These are phyloP conservation scores for Columba guinea DNA, from an alignment of 2,797 vertebrate species.

Conservation along the genomic window DNA sequence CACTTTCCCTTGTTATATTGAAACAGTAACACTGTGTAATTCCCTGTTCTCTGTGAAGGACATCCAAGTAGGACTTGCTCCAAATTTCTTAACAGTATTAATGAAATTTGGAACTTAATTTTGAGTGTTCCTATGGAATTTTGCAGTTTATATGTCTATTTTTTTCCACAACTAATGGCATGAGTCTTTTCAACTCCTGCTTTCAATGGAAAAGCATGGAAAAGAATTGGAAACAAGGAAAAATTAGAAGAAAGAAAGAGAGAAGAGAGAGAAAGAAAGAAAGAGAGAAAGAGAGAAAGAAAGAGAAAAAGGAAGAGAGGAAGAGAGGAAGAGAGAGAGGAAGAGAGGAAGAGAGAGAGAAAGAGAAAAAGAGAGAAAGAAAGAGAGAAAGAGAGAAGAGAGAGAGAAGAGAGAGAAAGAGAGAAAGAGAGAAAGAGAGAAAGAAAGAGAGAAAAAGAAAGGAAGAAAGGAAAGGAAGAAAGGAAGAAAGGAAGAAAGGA, in stretches of 20 bases:
- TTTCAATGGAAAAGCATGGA: not conserved
- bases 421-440: no score
- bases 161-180: not conserved
- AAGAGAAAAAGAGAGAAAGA: not conserved
- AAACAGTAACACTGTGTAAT: not conserved
- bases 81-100: not conserved
- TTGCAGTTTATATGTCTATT: not conserved
- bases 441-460: no score
- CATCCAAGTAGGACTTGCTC: not conserved
- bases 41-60: not conserved
- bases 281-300: no score
- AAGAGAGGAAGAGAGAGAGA: no score
- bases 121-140: not conserved
- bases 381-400: no score
- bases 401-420: no score
- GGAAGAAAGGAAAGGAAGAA: no score
- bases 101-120: not conserved
- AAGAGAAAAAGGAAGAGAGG: no score
- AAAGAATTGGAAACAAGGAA: not conserved
- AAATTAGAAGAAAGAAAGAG: not conserved
- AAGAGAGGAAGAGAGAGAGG: no score
- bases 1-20: no score
- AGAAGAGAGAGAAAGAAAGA: no score
- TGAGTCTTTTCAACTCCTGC: not conserved
- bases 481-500: no score